Base-by-base conservation (phyloP, 1,140 invertebrate genomes). In the Diprion similis region DNA sequence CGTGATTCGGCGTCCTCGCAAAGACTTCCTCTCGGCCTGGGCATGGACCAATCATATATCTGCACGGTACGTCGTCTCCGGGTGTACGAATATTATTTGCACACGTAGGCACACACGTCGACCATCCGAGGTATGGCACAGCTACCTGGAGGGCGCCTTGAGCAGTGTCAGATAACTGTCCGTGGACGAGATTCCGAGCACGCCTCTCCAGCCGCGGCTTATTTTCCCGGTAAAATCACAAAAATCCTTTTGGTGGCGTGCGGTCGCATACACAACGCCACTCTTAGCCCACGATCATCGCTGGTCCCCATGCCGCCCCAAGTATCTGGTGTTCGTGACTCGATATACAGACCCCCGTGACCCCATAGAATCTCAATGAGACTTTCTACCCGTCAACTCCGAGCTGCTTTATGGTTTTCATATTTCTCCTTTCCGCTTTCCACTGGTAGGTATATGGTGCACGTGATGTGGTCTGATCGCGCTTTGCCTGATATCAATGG, bases 171-270 rank as follows among this genome's bases (percentile, higher is more conserved):
- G 51, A 59, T 59, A 59, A 59, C 11, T 59, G 51, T 59, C n/a
- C 13, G 10, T 8, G 15, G 46, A 47, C n/a, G 13, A 46, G 46
- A 70, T 70, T 70, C 69, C 69, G 18, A 46, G 69, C 69, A 70
- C 69, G 69, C 69, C 17, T 45, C 46, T 46, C n/a, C 4, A 70
- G 37, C 69, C 69, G 37, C 18, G n/a, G 69, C 19, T 48, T 70
- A 70, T 70, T 48, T 70, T 70, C 46, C 18, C 18, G 46, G 69
- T 47, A 70, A 70, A 70, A 70, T 70, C 69, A 48, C 24, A 46
- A 70, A 70, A 70, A 70, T 70, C 69, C 69, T 70, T 70, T 47
- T 47, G 10, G 19, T 17, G 69, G 18, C 69, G 69, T 70, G 69
- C 19, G n/a, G 69, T 17, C 69, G 69, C 69, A 70, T 70, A 70